Evolutionary conservation across 2,797 vertebrate genomes (phyloP), one percentile per base, ranked within the genome.

Genomic region (Phaenicophaeus curvirostris): DNA sequence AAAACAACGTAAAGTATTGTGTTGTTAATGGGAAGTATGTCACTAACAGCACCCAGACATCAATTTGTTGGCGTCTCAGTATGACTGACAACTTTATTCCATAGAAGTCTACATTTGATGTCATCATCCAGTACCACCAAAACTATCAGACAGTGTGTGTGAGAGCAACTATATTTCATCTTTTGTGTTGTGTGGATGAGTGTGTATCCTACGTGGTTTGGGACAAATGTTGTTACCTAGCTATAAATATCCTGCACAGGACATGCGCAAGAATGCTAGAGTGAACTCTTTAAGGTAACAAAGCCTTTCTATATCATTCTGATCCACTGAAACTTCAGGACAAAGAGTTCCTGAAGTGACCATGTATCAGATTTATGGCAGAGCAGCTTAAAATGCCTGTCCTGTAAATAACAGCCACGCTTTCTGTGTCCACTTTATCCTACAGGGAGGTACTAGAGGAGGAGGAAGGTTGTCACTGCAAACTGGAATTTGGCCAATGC

Each of bases 341-440:
- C 19, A 27, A 28, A 50, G 33, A 2, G 11, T 28, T 61, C 50
- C 23, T 42, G 19, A 69, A 37, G 11, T 30, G 35, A 8, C 72
- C 11, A 0, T 3, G 4, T 27, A 2, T 48, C 18, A 9, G 24
- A 19, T 31, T 67, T 61, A 27, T 1, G 5, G 31, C 18, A 19
- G 28, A 66, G 12, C 51, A 59, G 51, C 31, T 35, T 33, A 6
- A 61, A 30, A 33, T 9, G 25, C 30, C 31, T 25, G n/a, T 20
- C 37, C 48, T 33, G 46, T 21, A 20, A 71, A 10, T 23, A 10
- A 33, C 30, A 31, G 14, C 46, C 5, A 4, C 11, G 28, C 39
- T 59, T 37, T 27, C 55, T 18, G 2, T 11, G 33, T 12, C 44
- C 28, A 1, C 2, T 42, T 54, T 31, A 6, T 15, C 15, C 31